Evolutionary conservation across 2,113 vertebrate species (phyloP).

Genomic region (Myotis brandtii): DNA sequence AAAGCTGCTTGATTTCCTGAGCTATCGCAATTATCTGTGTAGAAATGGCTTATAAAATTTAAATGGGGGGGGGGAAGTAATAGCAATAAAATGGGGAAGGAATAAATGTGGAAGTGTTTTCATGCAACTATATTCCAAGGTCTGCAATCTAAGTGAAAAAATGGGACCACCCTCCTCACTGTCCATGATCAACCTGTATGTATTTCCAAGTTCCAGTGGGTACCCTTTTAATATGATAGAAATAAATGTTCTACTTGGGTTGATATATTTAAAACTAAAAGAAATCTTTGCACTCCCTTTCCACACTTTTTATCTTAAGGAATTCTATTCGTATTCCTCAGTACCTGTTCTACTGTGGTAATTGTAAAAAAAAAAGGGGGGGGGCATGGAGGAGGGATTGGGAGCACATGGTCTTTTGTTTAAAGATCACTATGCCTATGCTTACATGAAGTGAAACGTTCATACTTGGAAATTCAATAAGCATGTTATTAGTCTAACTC

Average conservation of each 20-base stretch:
- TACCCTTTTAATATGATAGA: background rate
- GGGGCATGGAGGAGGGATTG: background rate
- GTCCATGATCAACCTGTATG: background rate
- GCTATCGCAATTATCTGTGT: background rate
- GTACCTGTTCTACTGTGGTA: background rate
- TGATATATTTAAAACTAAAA: constrained; percentile 20
- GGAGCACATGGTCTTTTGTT: background rate
- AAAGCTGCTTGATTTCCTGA: background rate
- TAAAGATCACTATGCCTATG: background rate
- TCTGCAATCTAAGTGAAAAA: background rate
- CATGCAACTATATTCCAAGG: background rate
- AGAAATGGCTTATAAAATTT: background rate
- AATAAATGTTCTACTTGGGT: background rate
- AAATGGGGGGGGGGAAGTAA: background rate
- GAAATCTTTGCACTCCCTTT: background rate
- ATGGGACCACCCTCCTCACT: background rate
- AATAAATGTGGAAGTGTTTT: background rate
- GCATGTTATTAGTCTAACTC: background rate
- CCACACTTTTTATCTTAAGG: background rate
- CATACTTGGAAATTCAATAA: background rate
- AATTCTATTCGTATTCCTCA: background rate
- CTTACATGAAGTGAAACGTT: background rate
- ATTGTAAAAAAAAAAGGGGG: background rate
- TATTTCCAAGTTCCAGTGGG: background rate
- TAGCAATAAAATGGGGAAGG: background rate